These are phyloP conservation scores for Callyntrura guangdongensis DNA, from an alignment of 2,888 invertebrate genomes.

Conservation along the genomic window DNA sequence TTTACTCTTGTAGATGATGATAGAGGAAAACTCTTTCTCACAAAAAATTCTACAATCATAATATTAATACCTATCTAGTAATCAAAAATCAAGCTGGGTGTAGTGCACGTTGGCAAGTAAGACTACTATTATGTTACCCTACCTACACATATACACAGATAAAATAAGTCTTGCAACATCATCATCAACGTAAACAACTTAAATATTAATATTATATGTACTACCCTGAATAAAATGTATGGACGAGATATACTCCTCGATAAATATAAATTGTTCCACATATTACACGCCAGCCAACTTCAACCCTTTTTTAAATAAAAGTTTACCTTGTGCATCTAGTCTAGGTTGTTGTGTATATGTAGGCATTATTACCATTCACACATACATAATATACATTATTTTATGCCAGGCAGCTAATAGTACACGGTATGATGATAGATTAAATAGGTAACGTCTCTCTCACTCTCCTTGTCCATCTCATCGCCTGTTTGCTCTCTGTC, in stretches of 20 bases:
- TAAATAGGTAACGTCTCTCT: background rate
- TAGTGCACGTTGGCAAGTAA: background rate
- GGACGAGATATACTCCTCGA: background rate
- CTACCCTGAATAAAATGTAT: background rate
- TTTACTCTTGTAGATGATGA: no score
- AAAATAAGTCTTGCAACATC: no score
- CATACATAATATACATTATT: background rate
- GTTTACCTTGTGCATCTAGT: background rate
- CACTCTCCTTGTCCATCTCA: background rate
- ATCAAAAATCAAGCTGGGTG: conserved; percentile 15
- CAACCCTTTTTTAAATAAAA: background rate
- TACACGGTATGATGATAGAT: background rate
- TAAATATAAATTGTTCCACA: conserved; percentile 1
- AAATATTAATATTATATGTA: background rate
- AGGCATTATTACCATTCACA: no score
- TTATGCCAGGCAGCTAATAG: background rate
- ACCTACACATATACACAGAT: no score
- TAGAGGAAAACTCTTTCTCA: no score
- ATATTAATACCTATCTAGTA: conserved; percentile 32
- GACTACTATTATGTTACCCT: no score
- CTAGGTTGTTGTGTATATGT: background rate
- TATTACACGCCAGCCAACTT: background rate
- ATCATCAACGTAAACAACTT: no score
- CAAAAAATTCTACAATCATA: conserved; percentile 30
- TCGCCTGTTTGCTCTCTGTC: background rate